Conservation (phyloP, 2,888 invertebrate species). For the Bombylius discolor region DNA sequence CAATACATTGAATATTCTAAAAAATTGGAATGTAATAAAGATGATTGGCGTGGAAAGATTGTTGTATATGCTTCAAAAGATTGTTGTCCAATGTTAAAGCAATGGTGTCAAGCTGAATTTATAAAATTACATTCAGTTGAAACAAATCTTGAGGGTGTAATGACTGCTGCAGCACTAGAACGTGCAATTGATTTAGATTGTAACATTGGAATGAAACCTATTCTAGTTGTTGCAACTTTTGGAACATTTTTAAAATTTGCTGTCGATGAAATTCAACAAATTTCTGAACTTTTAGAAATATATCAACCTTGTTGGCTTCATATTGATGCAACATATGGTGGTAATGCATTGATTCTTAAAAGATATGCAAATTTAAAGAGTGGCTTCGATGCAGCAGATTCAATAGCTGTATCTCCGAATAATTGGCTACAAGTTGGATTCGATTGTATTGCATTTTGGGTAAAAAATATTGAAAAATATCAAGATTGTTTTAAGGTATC, state of each 20-base stretch:
- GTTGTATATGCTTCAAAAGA: slow-evolving; percentile 55
- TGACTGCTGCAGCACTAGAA: slow-evolving; percentile 44
- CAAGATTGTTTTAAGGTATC: slow-evolving; percentile 64
- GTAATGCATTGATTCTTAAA: slow-evolving; percentile 64
- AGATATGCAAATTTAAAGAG: slow-evolving; percentile 51
- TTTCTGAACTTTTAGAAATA: slow-evolving; percentile 49
- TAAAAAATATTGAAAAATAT: slow-evolving; percentile 50
- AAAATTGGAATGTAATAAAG: not conserved
- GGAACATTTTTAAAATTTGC: slow-evolving; percentile 65
- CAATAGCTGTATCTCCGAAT: slow-evolving; percentile 69
- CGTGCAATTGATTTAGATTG: slow-evolving; percentile 51
- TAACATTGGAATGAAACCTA: slow-evolving; percentile 54
- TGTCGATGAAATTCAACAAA: slow-evolving; percentile 59
- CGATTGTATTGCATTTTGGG: slow-evolving; percentile 69
- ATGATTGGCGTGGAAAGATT: not conserved
- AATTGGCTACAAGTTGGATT: slow-evolving; percentile 70
- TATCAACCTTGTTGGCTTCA: slow-evolving; percentile 56
- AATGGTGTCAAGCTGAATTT: slow-evolving; percentile 53
- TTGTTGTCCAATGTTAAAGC: slow-evolving; percentile 55
- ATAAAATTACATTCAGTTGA: slow-evolving; percentile 52
- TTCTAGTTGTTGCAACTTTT: slow-evolving; percentile 60
- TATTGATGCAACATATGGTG: slow-evolving; percentile 69
- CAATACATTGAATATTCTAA: slow-evolving; percentile 21
- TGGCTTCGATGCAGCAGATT: slow-evolving; percentile 55
- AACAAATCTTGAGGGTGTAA: slow-evolving; percentile 46